Percentiles rank a stretch among this genome's conserved stretches.
Evolutionary conservation across 1,140 invertebrate genomes (phyloP).

Genomic region (Drosophila leontia): DNA sequence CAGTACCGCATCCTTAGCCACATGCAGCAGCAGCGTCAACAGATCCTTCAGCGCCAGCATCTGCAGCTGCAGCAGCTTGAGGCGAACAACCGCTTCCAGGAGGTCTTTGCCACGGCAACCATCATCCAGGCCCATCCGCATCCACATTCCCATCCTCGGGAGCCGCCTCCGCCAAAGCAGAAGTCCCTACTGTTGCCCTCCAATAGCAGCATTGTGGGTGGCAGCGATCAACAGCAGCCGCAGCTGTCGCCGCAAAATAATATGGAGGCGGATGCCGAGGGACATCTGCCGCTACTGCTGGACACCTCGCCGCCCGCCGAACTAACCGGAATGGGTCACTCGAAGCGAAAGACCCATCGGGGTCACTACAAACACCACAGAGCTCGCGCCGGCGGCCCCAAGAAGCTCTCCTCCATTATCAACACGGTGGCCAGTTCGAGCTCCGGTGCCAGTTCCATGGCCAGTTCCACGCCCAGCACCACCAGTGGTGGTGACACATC

Average conservation of each 20-base stretch:
- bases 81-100: conserved; percentile 79
- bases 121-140: conserved; percentile 79
- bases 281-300: conserved; percentile 57
- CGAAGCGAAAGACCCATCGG: conserved; percentile 72
- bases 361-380: conserved; percentile 79
- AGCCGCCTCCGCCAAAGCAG: conserved; percentile 66
- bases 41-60: conserved; percentile 78
- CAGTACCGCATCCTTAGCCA: conserved; percentile 81
- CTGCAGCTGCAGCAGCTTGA: conserved; percentile 79
- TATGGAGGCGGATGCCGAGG: conserved; percentile 16
- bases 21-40: conserved; percentile 74
- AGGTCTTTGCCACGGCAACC: conserved; percentile 80
- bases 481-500: conserved; percentile 21
- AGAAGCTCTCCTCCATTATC: conserved; percentile 34
- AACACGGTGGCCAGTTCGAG: neutral
- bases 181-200: conserved; percentile 39
- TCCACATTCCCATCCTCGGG: conserved; percentile 49
- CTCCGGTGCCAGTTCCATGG: conserved; percentile 3
- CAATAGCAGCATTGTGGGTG: conserved; percentile 10
- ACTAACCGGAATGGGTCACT: conserved; percentile 40
- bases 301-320: conserved; percentile 66
- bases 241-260: conserved; percentile 4
- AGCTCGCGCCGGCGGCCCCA: conserved; percentile 35
- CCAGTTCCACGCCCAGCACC: conserved; percentile 38
- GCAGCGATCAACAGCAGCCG: conserved; percentile 7